Percentiles rank a stretch among this genome's conserved stretches.
These are phyloP conservation scores for Talpa occidentalis DNA, from an alignment of 2,113 vertebrate species.

Conservation along the genomic window DNA sequence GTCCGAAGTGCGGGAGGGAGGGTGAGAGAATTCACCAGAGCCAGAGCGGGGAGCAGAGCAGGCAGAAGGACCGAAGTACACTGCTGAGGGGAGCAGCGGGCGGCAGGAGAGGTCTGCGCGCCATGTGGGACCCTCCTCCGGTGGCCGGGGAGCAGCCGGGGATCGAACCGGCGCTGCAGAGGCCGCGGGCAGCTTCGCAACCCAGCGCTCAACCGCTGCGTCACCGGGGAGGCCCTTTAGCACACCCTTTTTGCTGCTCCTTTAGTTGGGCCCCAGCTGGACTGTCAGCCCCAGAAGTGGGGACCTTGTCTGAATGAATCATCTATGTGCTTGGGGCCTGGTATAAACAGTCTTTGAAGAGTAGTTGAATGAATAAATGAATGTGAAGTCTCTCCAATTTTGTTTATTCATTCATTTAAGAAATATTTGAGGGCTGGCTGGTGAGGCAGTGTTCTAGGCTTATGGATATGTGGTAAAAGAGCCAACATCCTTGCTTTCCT, in stretches of 20 bases:
- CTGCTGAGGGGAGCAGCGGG: no score
- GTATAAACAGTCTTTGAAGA: background rate
- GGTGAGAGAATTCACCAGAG: no score
- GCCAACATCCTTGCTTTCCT: background rate
- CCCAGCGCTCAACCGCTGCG: no score
- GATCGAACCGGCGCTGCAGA: no score
- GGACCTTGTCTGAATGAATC: background rate
- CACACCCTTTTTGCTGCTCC: background rate
- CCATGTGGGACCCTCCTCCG: no score
- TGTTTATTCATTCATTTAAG: background rate
- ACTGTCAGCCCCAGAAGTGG: background rate
- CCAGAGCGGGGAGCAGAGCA: no score
- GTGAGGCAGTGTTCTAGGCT: background rate
- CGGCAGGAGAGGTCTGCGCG: no score
- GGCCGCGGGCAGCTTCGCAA: no score
- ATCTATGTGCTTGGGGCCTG: background rate
- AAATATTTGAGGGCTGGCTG: background rate
- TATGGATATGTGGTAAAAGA: background rate
- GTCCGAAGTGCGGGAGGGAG: no score
- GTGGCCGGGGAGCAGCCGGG: no score
- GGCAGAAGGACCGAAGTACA: no score
- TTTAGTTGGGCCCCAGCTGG: background rate
- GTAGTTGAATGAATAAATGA: background rate
- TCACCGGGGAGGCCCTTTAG: no score
- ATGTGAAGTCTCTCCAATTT: background rate